phyloP scores from a whole-genome alignment of 2,888 invertebrate genomes.

The Theretra japonica region DNA sequence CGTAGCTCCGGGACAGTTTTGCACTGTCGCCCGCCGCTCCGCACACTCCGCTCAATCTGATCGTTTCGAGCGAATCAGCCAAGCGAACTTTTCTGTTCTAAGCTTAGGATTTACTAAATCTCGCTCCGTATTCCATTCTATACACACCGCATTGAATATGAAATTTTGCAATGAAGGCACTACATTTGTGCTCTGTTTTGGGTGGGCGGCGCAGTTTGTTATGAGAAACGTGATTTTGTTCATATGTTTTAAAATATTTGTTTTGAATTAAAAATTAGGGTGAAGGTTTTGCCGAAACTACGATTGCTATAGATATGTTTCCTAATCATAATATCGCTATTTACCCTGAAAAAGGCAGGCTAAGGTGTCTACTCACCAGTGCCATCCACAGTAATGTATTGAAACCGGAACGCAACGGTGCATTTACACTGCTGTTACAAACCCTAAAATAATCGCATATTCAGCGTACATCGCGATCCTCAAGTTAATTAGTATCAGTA shows the following conservation, averaged over 20 bases:
- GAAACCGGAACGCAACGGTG: too few relatives aligned
- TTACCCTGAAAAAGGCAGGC: too few relatives aligned
- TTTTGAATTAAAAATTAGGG: too few relatives aligned
- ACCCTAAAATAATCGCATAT: not conserved
- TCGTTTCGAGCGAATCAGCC: conserved; percentile 61
- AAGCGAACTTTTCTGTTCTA: conserved; percentile 64
- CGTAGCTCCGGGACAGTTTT: conserved; percentile 41
- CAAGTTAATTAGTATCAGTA: not conserved
- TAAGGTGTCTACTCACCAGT: too few relatives aligned
- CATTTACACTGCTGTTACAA: too few relatives aligned
- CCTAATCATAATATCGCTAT: too few relatives aligned
- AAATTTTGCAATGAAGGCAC: conserved; percentile 35
- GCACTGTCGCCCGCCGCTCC: conserved; percentile 49
- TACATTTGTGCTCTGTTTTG: conserved; percentile 4
- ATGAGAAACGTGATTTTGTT: not conserved
- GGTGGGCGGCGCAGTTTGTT: not conserved
- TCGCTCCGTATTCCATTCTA: conserved; percentile 36
- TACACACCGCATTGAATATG: conserved; percentile 42
- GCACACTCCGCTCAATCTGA: conserved; percentile 50
- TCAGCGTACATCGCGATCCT: not conserved
- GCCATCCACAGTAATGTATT: too few relatives aligned
- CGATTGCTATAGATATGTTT: too few relatives aligned
- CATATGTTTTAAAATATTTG: too few relatives aligned
- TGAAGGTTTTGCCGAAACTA: too few relatives aligned
- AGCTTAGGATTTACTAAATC: conserved; percentile 62